Base-by-base conservation (phyloP, 2,113 vertebrate species). In the Ammodytes dubius region DNA sequence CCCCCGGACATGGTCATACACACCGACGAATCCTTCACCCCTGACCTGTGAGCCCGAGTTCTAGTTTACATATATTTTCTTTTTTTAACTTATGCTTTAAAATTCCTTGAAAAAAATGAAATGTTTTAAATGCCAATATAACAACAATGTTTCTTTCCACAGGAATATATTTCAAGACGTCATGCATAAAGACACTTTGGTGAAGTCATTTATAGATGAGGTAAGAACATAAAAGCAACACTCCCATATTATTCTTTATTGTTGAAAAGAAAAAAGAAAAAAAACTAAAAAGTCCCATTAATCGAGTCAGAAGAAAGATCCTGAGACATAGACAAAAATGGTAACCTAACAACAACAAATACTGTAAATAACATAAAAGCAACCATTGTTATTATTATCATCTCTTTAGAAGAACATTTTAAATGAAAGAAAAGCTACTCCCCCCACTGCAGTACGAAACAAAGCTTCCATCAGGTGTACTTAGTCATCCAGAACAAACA, bases 151-250 rank as follows among this genome's bases (percentile, higher is more conserved):
- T 74, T 59, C 57, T 65, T 76, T 46, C 84, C 14, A 1, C 50
- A 99, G 98, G 88, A 98, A 99, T 85, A 95, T 99, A 84, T 99
- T 99, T 92, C 98, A 99, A 94, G 98, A 99, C 79, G 97, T 99
- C 42, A 87, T 97, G 86, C 97, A 99, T 89, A 95, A 95, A 93
- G 97, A 99, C 86, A 97, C 96, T 4, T 93, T 99, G 91, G 97
- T 99, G 68, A 97, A 97, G 95, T 96, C 95, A 15, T 99, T 99
- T 77, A 93, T 99, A 85, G 96, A 98, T 89, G 97, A 99, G 98
- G 98, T 99, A 95, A 90, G 94, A 64, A 50, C 69, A 68, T 2
- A 27, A 27, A 27, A 45, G 14, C 59, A 12, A 3, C n/a, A 35
- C 2, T 17, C 3, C 1, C 15, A 49, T 46, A 2, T 42, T 17